Conservation (phyloP, 2,113 vertebrate species). For the Sphyrna mokarran region DNA sequence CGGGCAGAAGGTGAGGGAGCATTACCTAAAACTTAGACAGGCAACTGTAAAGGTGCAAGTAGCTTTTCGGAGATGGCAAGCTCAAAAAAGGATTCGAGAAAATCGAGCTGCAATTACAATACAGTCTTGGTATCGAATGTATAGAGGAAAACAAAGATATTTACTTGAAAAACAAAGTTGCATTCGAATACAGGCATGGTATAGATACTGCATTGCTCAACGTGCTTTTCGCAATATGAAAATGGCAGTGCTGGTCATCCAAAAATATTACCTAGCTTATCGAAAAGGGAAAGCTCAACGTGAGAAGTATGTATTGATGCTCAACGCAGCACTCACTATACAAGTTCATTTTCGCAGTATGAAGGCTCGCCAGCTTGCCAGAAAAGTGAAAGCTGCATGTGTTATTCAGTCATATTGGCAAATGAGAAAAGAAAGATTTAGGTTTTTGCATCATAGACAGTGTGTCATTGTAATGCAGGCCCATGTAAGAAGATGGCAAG, state of each 20-base stretch:
- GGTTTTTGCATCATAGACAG: constrained; percentile 48
- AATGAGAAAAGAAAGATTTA: constrained; percentile 47
- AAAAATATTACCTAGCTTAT: constrained; percentile 52
- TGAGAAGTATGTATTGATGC: constrained; percentile 47
- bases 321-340: constrained; percentile 45
- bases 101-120: constrained; percentile 60
- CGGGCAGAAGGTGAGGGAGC: neutral
- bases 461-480: constrained; percentile 50
- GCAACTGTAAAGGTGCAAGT: constrained; percentile 63
- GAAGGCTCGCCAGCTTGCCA: constrained; percentile 43
- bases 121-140: constrained; percentile 74
- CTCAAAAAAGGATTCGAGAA: constrained; percentile 45
- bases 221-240: constrained; percentile 43
- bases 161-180: constrained; percentile 41
- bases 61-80: constrained; percentile 62
- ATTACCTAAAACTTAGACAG: neutral
- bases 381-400: constrained; percentile 44
- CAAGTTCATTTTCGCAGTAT: constrained; percentile 54
- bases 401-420: constrained; percentile 54
- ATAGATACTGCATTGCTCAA: constrained; percentile 48
- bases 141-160: constrained; percentile 47
- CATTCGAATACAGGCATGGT: constrained; percentile 56
- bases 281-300: constrained; percentile 42
- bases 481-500: constrained; percentile 50
- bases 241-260: constrained; percentile 47